These are phyloP conservation scores for Catharus fuscescens DNA, from an alignment of 2,113 vertebrate genomes.

Conservation along the genomic window DNA sequence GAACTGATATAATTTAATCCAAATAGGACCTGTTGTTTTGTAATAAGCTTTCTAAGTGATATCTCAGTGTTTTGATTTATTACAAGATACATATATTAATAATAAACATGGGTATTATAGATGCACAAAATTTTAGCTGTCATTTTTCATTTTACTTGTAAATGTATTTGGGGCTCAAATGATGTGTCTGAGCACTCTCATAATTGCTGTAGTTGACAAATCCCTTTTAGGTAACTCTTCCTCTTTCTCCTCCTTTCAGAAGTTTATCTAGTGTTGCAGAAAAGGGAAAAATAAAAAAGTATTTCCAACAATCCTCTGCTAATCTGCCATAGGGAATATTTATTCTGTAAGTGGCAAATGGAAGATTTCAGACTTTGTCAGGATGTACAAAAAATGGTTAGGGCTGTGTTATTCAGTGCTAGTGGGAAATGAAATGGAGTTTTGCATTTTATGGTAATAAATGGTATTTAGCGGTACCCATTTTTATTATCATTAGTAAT, in stretches of 20 bases:
- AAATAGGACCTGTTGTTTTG: not conserved
- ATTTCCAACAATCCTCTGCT: not conserved
- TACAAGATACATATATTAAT: not conserved
- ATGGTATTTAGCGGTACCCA: no score
- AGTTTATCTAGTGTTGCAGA: not conserved
- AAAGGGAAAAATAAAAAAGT: not conserved
- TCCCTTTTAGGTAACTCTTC: not conserved
- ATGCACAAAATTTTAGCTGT: not conserved
- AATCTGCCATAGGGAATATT: not conserved
- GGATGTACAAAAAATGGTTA: not conserved
- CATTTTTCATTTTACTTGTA: not conserved
- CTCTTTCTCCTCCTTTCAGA: not conserved
- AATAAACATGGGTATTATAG: not conserved
- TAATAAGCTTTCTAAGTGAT: not conserved
- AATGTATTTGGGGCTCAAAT: not conserved
- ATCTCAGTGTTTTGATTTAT: not conserved
- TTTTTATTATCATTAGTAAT: not conserved
- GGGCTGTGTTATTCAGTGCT: not conserved
- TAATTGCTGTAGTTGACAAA: not conserved
- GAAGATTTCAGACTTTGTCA: not conserved
- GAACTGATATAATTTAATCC: not conserved
- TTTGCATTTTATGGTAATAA: not conserved
- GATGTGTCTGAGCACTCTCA: not conserved
- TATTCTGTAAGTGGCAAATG: not conserved
- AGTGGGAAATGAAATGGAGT: not conserved